phyloP scores from a whole-genome alignment of 1,140 invertebrate genomes.

The Chlorops oryzae region DNA sequence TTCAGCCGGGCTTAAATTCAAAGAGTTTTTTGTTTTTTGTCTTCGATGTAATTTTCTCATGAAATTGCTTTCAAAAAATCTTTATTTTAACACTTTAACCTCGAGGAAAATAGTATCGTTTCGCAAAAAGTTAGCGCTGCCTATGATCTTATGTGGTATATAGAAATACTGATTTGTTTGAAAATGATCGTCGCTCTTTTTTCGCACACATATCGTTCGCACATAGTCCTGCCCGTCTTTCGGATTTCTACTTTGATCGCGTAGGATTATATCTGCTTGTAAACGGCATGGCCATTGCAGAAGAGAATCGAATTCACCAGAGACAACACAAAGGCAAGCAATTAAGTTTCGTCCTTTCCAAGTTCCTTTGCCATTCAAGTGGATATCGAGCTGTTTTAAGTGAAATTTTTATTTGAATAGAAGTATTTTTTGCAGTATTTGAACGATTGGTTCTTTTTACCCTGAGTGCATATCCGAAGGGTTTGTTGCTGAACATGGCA shows the following conservation, averaged over 20 bases:
- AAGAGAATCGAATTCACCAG: constrained; percentile 63
- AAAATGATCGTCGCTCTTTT: constrained; percentile 50
- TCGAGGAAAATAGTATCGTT: constrained; percentile 63
- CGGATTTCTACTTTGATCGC: constrained; percentile 54
- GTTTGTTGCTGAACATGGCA: constrained; percentile 59
- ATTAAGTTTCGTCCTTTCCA: constrained; percentile 67
- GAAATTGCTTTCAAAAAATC: too few species aligned
- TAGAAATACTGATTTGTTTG: constrained; percentile 63
- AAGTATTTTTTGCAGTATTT: neutral
- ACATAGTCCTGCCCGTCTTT: constrained; percentile 51
- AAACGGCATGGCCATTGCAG: constrained; percentile 64
- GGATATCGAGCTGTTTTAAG: constrained; percentile 55
- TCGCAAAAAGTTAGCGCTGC: constrained; percentile 59
- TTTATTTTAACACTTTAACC: constrained; percentile 49
- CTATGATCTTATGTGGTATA: constrained; percentile 62
- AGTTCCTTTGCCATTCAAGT: constrained; percentile 64
- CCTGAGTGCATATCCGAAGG: constrained; percentile 65
- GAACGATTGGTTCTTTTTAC: constrained; percentile 45
- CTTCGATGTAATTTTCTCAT: neutral
- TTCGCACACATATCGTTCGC: constrained; percentile 46
- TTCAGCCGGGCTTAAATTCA: too few species aligned
- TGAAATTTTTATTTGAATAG: constrained; percentile 2
- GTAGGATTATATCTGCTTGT: constrained; percentile 55
- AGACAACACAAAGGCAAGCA: constrained; percentile 58
- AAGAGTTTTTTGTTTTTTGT: constrained; percentile 6